Percentiles rank a stretch among this genome's conserved stretches.
phyloP scores from a whole-genome alignment of 2,797 vertebrate species.

The Loriculus beryllinus region DNA sequence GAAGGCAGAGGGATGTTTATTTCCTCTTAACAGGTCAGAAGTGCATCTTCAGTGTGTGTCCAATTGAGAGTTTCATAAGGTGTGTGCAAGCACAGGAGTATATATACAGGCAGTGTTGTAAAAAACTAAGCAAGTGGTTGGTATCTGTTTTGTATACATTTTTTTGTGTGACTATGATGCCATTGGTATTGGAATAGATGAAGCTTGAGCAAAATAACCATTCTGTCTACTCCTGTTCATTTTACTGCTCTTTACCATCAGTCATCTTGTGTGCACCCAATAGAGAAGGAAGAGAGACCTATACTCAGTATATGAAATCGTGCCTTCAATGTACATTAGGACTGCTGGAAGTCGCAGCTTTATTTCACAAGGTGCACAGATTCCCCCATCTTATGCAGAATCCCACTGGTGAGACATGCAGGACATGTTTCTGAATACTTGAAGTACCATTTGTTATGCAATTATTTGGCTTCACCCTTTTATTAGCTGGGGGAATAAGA shows the following conservation, averaged over 20 bases:
- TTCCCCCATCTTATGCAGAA: neutral
- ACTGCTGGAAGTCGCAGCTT: neutral
- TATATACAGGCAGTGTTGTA: neutral
- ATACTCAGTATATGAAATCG: neutral
- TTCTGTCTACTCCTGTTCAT: neutral
- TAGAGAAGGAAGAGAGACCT: neutral
- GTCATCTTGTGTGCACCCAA: neutral
- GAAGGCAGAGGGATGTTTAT: neutral
- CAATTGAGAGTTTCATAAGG: neutral
- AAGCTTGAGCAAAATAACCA: neutral
- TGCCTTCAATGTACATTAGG: conserved; percentile 13
- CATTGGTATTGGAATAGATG: neutral
- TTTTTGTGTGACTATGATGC: neutral
- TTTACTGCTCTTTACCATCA: neutral
- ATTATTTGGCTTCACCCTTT: conserved; percentile 1
- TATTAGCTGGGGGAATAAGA: neutral
- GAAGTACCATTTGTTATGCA: conserved; percentile 34
- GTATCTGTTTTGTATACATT: neutral
- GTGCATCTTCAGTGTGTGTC: neutral
- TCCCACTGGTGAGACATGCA: neutral
- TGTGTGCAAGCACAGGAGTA: neutral
- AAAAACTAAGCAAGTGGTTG: neutral
- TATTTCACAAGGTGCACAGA: conserved; percentile 11
- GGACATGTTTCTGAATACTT: conserved; percentile 26
- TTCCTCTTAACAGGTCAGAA: neutral